Evolutionary conservation across 2,113 vertebrate species (phyloP).

Genomic region (Cepphus grylle): DNA sequence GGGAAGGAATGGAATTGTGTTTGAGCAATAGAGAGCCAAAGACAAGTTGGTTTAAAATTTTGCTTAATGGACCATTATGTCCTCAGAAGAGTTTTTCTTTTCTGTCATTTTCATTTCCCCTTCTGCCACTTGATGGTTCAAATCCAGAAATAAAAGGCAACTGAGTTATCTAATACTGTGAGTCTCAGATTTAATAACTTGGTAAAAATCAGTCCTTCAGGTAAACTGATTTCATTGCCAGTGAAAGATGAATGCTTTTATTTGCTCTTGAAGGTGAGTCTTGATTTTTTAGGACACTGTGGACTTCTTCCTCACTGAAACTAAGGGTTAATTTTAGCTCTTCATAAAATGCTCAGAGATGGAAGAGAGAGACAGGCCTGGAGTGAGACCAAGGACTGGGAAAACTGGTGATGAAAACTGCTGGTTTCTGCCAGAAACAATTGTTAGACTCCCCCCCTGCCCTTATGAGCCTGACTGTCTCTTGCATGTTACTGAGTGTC

Average conservation of each 20-base stretch:
- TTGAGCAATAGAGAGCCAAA: background rate
- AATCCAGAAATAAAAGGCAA: background rate
- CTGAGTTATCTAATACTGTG: background rate
- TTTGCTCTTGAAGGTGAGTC: background rate
- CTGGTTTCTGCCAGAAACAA: background rate
- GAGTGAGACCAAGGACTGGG: background rate
- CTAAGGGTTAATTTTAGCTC: background rate
- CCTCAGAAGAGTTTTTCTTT: background rate
- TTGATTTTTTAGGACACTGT: background rate
- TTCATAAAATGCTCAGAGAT: background rate
- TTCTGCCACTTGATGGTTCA: background rate
- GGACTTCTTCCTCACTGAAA: background rate
- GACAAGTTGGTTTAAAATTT: conserved; percentile 3
- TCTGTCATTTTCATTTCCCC: background rate
- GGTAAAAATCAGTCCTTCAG: background rate
- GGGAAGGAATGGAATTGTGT: background rate
- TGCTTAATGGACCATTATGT: background rate
- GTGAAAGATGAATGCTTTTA: background rate
- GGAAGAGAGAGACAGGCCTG: background rate
- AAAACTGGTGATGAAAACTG: background rate
- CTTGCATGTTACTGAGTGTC: fast-evolving
- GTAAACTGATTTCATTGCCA: background rate
- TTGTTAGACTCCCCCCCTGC: no score
- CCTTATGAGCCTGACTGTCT: background rate
- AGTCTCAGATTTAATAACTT: background rate